Conservation (phyloP, 2,113 vertebrate genomes). For the Canis aureus region DNA sequence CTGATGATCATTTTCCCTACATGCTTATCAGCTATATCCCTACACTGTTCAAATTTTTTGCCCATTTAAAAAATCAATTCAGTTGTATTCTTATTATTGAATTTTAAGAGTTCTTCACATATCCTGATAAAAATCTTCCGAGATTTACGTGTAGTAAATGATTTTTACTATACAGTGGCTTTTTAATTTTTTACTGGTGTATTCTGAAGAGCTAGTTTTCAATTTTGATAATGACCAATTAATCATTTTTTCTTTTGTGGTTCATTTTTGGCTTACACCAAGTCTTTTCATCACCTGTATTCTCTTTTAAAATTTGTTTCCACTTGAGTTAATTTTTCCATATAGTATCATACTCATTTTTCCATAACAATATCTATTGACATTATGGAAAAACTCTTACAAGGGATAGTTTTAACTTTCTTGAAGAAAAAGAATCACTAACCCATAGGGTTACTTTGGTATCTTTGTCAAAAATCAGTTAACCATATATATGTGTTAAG, state of each 20-base stretch:
- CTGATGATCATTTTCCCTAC: not conserved
- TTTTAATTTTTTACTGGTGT: not conserved
- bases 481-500: not conserved
- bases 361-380: not conserved
- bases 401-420: not conserved
- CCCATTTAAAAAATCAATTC: not conserved
- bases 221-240: not conserved
- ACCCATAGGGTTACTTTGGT: not conserved
- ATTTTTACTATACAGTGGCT: not conserved
- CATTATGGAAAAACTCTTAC: not conserved
- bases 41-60: not conserved
- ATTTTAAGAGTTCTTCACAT: not conserved
- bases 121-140: not conserved
- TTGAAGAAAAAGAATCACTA: not conserved
- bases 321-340: not conserved
- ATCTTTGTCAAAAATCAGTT: not conserved
- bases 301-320: not conserved
- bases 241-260: not conserved
- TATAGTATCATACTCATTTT: not conserved
- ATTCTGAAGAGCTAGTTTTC: constrained; percentile 20
- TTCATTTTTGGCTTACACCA: not conserved
- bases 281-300: not conserved
- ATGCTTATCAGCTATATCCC: not conserved
- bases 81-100: not conserved
- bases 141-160: not conserved